These are phyloP conservation scores for Apamea sordens DNA, from an alignment of 2,888 invertebrate genomes.

Conservation along the genomic window DNA sequence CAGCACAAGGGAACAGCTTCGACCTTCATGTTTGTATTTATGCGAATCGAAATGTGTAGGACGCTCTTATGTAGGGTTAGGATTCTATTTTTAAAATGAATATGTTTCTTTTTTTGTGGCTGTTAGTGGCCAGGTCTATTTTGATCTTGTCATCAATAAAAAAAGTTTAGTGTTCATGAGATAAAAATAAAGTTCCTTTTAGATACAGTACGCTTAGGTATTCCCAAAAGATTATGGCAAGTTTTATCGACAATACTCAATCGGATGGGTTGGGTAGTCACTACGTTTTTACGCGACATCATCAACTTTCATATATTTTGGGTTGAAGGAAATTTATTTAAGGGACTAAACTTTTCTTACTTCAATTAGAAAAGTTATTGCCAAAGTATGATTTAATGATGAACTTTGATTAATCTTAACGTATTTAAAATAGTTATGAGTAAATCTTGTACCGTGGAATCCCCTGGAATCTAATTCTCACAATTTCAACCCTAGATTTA, in stretches of 20 bases:
- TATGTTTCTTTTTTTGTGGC: neutral
- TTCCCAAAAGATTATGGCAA: slow-evolving; percentile 18
- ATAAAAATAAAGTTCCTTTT: neutral
- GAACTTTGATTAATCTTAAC: neutral
- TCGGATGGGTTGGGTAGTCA: slow-evolving; percentile 3
- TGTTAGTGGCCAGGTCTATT: no score
- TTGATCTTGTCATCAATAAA: no score
- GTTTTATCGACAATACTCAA: slow-evolving; percentile 39
- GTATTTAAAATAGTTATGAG: neutral
- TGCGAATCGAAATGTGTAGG: neutral
- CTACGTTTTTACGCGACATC: slow-evolving; percentile 31
- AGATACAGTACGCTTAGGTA: neutral
- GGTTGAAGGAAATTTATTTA: slow-evolving; percentile 25
- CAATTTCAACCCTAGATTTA: neutral
- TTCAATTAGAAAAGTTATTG: neutral
- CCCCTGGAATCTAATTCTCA: neutral
- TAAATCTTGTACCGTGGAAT: neutral
- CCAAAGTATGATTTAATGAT: no score
- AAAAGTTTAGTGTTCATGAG: neutral
- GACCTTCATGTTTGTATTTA: slow-evolving; percentile 8
- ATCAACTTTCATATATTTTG: slow-evolving; percentile 6
- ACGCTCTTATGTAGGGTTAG: no score
- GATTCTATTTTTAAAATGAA: neutral
- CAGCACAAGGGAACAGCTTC: neutral
- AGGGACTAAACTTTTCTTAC: slow-evolving; percentile 2